Evolutionary conservation across 2,113 vertebrate species (phyloP).

Genomic region (Pterophyllum scalare): DNA sequence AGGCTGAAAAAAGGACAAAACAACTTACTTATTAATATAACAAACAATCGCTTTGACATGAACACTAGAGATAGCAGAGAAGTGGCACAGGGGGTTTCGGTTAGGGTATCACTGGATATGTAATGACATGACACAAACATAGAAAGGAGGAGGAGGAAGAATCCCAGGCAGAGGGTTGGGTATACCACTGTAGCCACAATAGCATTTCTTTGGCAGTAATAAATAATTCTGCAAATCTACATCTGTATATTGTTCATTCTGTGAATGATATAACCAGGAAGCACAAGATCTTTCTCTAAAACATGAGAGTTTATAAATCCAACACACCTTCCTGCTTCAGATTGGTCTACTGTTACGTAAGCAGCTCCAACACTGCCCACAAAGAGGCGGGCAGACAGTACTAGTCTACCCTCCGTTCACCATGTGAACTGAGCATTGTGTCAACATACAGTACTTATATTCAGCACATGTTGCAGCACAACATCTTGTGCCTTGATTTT

Average conservation of each 20-base stretch:
- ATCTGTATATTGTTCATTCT: not conserved
- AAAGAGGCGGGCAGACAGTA: not conserved
- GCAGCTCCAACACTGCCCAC: fast-evolving
- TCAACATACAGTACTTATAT: not conserved
- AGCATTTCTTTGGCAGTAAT: not conserved
- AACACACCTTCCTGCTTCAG: not conserved
- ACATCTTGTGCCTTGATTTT: not conserved
- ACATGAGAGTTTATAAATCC: not conserved
- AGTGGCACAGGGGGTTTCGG: not conserved
- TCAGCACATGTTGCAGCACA: not conserved
- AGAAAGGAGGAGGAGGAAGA: not conserved
- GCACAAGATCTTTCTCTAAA: not conserved
- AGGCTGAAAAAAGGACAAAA: not conserved
- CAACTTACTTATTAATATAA: not conserved
- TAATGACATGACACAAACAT: not conserved
- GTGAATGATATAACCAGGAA: not conserved
- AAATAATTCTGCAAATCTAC: not conserved
- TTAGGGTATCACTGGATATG: not conserved
- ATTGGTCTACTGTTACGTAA: not conserved
- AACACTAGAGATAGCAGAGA: not conserved
- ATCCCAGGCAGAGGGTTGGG: not conserved
- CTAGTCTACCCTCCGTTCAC: not conserved
- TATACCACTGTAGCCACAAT: not conserved
- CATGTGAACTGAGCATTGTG: not conserved
- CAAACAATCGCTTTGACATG: not conserved